These are phyloP conservation scores for Pammene aurita DNA, from an alignment of 2,888 invertebrate species.

Conservation along the genomic window DNA sequence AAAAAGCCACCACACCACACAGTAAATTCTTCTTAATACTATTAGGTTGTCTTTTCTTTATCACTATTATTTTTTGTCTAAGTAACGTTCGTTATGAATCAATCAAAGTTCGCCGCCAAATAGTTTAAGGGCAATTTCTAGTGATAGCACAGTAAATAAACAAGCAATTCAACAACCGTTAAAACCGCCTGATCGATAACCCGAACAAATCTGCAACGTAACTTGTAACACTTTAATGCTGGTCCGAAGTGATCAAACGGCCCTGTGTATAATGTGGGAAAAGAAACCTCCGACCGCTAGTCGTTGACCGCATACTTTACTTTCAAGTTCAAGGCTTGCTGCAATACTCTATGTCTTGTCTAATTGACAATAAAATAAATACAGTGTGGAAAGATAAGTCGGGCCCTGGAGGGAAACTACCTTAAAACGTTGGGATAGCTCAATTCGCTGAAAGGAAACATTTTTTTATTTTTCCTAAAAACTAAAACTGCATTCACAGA, in stretches of 20 bases:
- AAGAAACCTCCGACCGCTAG: conserved; percentile 30
- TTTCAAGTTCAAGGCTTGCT: conserved; percentile 37
- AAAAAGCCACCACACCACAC: no score
- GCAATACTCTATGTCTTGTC: background rate
- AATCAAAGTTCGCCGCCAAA: background rate
- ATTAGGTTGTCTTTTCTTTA: no score
- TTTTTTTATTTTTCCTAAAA: no score
- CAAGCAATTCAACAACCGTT: conserved; percentile 1
- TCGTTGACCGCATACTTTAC: conserved; percentile 31
- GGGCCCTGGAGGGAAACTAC: no score
- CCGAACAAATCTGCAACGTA: background rate
- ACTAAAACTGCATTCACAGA: no score
- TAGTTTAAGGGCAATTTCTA: background rate
- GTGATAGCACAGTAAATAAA: background rate
- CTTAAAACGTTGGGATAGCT: no score
- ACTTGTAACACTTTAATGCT: conserved; percentile 10
- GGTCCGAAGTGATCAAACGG: conserved; percentile 16
- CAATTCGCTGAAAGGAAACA: no score
- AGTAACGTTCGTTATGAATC: no score
- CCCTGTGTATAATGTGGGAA: conserved; percentile 27
- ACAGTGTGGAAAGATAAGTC: no score
- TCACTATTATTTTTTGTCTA: no score
- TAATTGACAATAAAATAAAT: no score
- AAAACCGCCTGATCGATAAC: background rate
- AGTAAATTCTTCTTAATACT: no score